Evolutionary conservation across 2,888 invertebrate species (phyloP).

Genomic region (Allacma fusca): DNA sequence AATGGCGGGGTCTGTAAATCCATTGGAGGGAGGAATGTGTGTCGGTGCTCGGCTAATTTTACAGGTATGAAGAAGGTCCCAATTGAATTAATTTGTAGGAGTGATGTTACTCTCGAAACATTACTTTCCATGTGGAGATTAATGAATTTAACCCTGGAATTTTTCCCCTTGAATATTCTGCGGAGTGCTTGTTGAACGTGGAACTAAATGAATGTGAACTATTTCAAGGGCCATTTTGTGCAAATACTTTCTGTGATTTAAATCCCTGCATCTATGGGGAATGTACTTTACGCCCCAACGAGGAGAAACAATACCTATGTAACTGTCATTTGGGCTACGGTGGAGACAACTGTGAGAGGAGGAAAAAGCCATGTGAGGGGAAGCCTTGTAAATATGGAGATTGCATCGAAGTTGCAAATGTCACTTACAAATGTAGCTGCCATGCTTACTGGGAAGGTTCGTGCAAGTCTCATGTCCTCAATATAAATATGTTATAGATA

Average conservation of each 20-base stretch:
- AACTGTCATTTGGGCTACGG: slow-evolving; percentile 52
- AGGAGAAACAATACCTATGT: slow-evolving; percentile 55
- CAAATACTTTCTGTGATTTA: slow-evolving; percentile 77
- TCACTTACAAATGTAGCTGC: slow-evolving; percentile 74
- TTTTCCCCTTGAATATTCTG: no score
- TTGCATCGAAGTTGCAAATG: slow-evolving; percentile 72
- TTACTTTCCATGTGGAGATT: no score
- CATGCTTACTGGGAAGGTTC: slow-evolving; percentile 78
- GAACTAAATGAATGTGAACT: slow-evolving; percentile 12
- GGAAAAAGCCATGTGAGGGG: slow-evolving; percentile 75
- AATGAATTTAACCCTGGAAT: no score
- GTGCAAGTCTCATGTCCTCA: neutral
- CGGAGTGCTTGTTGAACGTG: neutral
- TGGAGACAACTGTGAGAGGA: slow-evolving; percentile 70
- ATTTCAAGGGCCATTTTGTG: slow-evolving; percentile 76
- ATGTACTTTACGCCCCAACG: slow-evolving; percentile 67
- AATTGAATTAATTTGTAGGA: no score
- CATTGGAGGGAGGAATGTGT: slow-evolving; percentile 70
- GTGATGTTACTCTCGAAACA: no score
- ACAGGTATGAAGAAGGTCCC: no score
- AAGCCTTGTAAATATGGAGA: slow-evolving; percentile 79
- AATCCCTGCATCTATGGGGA: slow-evolving; percentile 75
- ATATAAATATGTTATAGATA: neutral
- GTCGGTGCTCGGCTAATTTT: slow-evolving; percentile 76
- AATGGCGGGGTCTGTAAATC: slow-evolving; percentile 74